Percentiles rank a stretch among this genome's conserved stretches.
phyloP scores from a whole-genome alignment of 2,797 vertebrate species.

The Diplodus sargus region DNA sequence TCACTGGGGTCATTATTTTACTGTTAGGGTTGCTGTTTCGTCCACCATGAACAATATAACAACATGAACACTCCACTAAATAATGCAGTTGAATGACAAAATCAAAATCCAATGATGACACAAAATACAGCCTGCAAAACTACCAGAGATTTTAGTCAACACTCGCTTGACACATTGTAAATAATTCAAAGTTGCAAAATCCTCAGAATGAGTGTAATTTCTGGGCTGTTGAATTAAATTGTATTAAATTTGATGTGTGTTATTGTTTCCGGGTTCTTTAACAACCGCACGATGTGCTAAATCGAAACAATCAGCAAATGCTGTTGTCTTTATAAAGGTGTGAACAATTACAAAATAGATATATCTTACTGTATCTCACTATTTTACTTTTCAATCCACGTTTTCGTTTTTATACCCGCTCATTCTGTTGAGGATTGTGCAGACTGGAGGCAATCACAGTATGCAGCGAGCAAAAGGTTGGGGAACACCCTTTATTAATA shows the following conservation, averaged over 20 bases:
- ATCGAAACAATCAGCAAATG: neutral
- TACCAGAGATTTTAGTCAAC: neutral
- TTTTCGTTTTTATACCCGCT: constrained; percentile 6
- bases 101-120: neutral
- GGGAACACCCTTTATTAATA: constrained; percentile 65
- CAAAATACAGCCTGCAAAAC: neutral
- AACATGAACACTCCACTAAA: constrained; percentile 5
- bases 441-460: constrained; percentile 33
- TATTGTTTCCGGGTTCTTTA: neutral
- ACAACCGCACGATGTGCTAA: neutral
- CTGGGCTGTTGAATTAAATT: neutral
- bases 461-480: constrained; percentile 30
- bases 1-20: constrained; percentile 16
- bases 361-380: neutral
- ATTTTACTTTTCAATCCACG: constrained; percentile 6
- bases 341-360: neutral
- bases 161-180: neutral
- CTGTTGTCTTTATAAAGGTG: neutral
- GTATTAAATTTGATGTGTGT: neutral
- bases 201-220: neutral
- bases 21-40: constrained; percentile 10
- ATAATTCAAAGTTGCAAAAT: neutral
- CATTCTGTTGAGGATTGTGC: constrained; percentile 20
- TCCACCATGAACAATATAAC: constrained; percentile 6
- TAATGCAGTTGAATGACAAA: neutral